A percentile compares a stretch with the other conserved stretches of the same genome.
Conservation (phyloP, 1,140 invertebrate species). For the Pantala flavescens region DNA sequence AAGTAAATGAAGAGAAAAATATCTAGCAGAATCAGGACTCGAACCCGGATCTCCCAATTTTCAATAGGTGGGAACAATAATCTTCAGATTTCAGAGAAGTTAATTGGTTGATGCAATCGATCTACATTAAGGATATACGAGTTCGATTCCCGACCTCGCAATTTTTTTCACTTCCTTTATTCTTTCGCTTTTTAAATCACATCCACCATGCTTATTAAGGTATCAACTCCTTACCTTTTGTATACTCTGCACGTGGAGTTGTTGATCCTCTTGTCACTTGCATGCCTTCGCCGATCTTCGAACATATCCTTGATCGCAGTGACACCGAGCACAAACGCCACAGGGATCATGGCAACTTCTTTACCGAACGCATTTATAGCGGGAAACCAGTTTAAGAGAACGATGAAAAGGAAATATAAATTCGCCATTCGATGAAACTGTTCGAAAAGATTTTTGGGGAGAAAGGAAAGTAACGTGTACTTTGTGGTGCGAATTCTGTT, state of each 20-base stretch:
- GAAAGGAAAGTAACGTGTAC: conserved; percentile 86
- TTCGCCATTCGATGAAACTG: conserved; percentile 97
- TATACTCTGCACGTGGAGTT: conserved; percentile 85
- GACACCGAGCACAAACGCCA: conserved; percentile 89
- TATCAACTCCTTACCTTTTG: conserved; percentile 57
- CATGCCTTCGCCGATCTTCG: conserved; percentile 82
- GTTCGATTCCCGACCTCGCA: too few species aligned
- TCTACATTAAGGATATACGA: too few species aligned
- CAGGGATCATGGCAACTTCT: conserved; percentile 90
- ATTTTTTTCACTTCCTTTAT: too few species aligned
- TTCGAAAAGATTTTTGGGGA: conserved; percentile 94
- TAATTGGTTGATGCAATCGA: too few species aligned
- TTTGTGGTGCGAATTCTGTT: conserved; percentile 90
- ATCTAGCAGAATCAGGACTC: too few species aligned
- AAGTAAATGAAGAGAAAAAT: too few species aligned
- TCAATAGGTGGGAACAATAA: too few species aligned
- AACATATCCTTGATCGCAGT: conserved; percentile 95
- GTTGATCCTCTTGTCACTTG: conserved; percentile 88
- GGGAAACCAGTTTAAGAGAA: conserved; percentile 90
- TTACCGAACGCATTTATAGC: conserved; percentile 91
- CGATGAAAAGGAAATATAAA: conserved; percentile 95
- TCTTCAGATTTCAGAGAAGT: too few species aligned
- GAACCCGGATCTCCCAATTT: too few species aligned
- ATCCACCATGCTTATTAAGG: too few species aligned
- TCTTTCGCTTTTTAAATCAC: too few species aligned